Evolutionary conservation across 2,888 invertebrate species (phyloP), one percentile per base, ranked within the genome.

Genomic region (Leuctra nigra): DNA sequence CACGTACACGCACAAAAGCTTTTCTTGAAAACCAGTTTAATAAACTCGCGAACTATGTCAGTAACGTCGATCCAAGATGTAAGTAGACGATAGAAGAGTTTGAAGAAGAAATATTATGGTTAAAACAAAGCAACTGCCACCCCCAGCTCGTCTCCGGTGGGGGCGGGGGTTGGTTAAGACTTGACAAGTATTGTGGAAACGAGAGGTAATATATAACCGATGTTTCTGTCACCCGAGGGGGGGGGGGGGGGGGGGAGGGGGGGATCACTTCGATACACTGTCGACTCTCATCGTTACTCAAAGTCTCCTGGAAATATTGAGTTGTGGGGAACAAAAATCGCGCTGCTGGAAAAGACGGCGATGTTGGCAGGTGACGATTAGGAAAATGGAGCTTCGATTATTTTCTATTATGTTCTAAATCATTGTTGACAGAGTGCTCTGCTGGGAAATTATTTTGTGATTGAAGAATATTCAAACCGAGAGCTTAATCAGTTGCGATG

Each of bases 141-240:
- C 20, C 6, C 20, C 13, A 20, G 33, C 16, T 20, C 13, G n/a
- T 4, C 11, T 16, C 33, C 11, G 50, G 33, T 29, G 33, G 48
- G 29, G 25, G 50, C 18, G 22, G 50, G 9, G 33, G 41, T 41
- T 41, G 41, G 41, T 41, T 41, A 35, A 35, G 16, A 55, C 55
- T 53, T 61, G 61, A 61, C 61, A 59, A 61, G 61, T 59, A 61
- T 61, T 61, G 61, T 61, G 59, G 56, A 57, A 53, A 54, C 60
- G 61, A 59, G 57, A 59, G 54, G 57, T 57, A 61, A 61, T 61
- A 61, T 59, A 61, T 61, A 61, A 59, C 61, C 59, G 58, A 59
- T 59, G 54, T 54, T 53, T 50, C 55, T 55, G 61, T 55, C 53
- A 50, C 39, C 36, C 24, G 50, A 41, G 24, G 13, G 55, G 36